These are phyloP conservation scores for Grantiella picta DNA, from an alignment of 2,113 vertebrate species.

Conservation along the genomic window DNA sequence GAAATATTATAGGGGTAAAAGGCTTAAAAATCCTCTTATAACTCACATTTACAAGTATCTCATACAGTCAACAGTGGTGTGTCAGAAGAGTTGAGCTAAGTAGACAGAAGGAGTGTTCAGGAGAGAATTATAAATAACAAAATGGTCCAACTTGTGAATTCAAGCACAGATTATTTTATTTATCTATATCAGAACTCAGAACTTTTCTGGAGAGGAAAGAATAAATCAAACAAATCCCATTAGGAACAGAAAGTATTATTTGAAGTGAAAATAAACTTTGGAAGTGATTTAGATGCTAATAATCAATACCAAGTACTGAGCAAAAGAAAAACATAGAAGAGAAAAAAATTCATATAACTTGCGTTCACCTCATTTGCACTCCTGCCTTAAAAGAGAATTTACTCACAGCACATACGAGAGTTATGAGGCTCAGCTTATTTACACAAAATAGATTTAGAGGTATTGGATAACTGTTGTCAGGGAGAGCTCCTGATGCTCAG, in stretches of 20 bases:
- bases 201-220: background rate
- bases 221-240: background rate
- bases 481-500: background rate
- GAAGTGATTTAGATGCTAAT: background rate
- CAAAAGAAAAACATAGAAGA: background rate
- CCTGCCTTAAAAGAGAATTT: background rate
- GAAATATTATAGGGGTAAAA: background rate
- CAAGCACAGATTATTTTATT: background rate
- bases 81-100: background rate
- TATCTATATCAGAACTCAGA: background rate
- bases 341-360: background rate
- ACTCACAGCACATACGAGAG: background rate
- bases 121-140: background rate
- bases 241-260: background rate
- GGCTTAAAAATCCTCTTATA: background rate
- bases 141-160: background rate
- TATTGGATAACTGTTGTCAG: background rate
- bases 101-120: background rate
- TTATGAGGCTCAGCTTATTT: background rate
- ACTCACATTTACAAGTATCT: background rate
- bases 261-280: background rate
- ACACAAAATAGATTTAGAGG: background rate
- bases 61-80: too few relatives aligned
- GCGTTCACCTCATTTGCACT: background rate
- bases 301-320: background rate